Evolutionary conservation across 1,140 invertebrate species (phyloP), one percentile per base, ranked within the genome.

Genomic region (Laodelphax striatellus): DNA sequence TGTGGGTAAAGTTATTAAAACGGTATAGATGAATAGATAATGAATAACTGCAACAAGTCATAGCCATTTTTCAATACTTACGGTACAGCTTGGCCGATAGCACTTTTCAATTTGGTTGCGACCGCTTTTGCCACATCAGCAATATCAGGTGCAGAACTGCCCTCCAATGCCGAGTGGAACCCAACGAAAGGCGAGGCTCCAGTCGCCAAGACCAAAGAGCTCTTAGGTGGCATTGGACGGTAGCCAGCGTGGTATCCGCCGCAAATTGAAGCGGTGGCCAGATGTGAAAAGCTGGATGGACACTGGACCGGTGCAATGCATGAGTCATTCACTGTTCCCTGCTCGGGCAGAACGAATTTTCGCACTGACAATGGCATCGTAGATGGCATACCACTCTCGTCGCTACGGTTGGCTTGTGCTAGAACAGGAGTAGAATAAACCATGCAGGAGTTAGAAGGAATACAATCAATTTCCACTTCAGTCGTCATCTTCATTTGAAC

Each of bases 141-240:
- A 50, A 91, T 78, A 31, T 84, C 79, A 14, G 81, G 84, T 43
- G 83, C 84, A 62, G 81, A 77, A 58, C 85, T 81, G 63, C 90
- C 92, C 82, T 96, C 92, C 34, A 92, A 75, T 22, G 90, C 90
- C 75, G 90, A 88, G 74, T 94, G 91, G 73, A 94, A 94, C 13
- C 87, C 90, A 63, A 93, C 67, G 73, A 84, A 97, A 3, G 94
- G 94, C 65, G 85, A 82, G 31, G 81, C 77, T 13, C 94, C 94
- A n/a, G 83, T 81, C 16, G 84, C 85, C 17, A 94, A 69, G 52
- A 94, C 85, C 34, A 92, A 75, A 60, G 82, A 84, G 58, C 86
- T 86, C 52, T 90, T 81, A 10, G 88, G 86, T 1, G 91, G 84
- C 63, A 82, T 82, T 0, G 84, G 81, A 53, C 84, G 79, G 63